Conservation (phyloP, 2,888 invertebrate genomes). For the Acrocyrtus sp. region DNA sequence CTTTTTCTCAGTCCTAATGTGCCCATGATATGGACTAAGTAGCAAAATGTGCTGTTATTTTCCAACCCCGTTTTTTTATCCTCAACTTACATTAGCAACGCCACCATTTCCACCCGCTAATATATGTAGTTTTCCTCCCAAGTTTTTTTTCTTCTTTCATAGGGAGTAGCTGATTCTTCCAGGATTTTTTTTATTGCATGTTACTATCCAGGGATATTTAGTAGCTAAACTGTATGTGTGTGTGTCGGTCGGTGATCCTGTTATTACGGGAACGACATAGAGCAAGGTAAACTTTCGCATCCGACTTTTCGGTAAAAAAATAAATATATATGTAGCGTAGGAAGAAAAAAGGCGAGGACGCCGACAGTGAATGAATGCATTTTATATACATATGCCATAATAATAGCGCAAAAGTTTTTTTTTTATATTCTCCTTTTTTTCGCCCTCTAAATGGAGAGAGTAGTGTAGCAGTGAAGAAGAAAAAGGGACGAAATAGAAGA, state of each 20-base stretch:
- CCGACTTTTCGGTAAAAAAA: no score
- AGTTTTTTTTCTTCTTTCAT: not conserved
- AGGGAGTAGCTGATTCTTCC: slow-evolving; percentile 3
- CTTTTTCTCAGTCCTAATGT: slow-evolving; percentile 5
- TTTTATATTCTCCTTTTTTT: no score
- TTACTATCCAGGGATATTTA: slow-evolving; percentile 26
- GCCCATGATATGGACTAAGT: not conserved
- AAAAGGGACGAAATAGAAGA: slow-evolving; percentile 58
- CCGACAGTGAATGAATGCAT: slow-evolving; percentile 43
- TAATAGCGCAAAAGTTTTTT: slow-evolving; percentile 25
- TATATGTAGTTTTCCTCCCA: not conserved
- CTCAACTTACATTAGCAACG: not conserved
- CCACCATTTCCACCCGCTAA: not conserved
- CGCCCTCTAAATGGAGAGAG: not conserved
- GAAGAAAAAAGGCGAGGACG: slow-evolving; percentile 12
- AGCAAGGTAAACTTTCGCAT: slow-evolving; percentile 30
- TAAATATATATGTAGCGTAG: no score
- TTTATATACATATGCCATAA: slow-evolving; percentile 24
- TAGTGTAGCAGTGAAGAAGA: slow-evolving; percentile 21
- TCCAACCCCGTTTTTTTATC: not conserved
- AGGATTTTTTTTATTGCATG: slow-evolving; percentile 41
- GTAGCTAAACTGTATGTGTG: no score
- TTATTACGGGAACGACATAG: not conserved
- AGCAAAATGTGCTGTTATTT: not conserved
- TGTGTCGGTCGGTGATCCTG: not conserved